Base-by-base conservation (phyloP, 2,113 vertebrate species). In the Nettapus auritus region DNA sequence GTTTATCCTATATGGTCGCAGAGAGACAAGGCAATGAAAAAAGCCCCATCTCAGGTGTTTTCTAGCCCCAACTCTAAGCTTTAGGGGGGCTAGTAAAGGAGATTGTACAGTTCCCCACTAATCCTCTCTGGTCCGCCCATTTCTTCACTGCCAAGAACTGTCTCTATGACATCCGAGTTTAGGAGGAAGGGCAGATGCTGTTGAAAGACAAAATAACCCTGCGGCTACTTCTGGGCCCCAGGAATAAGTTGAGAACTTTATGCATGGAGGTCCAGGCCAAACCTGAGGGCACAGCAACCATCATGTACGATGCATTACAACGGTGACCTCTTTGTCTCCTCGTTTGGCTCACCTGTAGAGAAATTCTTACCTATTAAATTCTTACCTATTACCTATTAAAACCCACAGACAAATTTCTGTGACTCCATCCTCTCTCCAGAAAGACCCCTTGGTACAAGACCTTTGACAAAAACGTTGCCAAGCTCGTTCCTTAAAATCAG, bases 101-200 rank as follows among this genome's bases (percentile, higher is more conserved):
- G 40, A 26, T 7, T 5, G 18, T 40, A 23, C 28, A 33, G 57
- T 28, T 60, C 15, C 62, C 18, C 26, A 0, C 0, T 19, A 23
- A 31, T 33, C n/a, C 26, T 8, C 44, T 59, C 55, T 29, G 14
- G 28, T 46, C 48, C 60, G 22, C 42, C 19, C 7, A 34, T 36
- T 69, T 36, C 50, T 16, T 10, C 42, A 63, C 34, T 66, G 59
- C 40, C 14, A 4, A 19, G 9, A 71, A 40, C 38, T 71, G 8
- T 60, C 59, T 18, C 18, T 52, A 2, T 2, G 13, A 16, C 11
- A 12, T 40, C 69, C 25, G 59, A 40, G 77, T 31, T 13, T 13
- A 33, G 44, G 50, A 28, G 52, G 26, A 90, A 76, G 64, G 56
- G 33, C n/a, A 90, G 68, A 44, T 21, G 50, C 8, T 63, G 29